phyloP scores from a whole-genome alignment of 2,797 vertebrate genomes.

The Myiotriccus ornatus region DNA sequence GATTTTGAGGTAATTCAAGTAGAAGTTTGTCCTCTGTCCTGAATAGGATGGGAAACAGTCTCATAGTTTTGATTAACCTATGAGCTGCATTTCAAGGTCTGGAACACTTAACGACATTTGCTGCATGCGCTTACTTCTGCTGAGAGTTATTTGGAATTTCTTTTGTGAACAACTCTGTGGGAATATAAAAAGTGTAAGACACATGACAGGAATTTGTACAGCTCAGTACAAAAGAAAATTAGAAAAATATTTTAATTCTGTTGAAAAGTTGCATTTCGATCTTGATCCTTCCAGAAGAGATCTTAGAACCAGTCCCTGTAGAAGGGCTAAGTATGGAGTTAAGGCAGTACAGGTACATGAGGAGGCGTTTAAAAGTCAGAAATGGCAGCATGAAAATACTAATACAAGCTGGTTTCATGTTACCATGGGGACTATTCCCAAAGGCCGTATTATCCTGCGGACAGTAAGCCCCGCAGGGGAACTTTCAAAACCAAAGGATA shows the following conservation, averaged over 20 bases:
- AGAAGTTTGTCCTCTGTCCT: not conserved
- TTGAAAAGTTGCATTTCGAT: not conserved
- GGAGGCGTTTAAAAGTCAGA: not conserved
- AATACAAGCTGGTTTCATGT: not conserved
- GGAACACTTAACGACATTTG: not conserved
- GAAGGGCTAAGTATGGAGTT: not conserved
- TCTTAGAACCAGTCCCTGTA: not conserved
- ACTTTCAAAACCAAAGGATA: not conserved
- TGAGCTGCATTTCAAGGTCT: not conserved
- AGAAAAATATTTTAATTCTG: not conserved
- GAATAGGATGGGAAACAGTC: not conserved
- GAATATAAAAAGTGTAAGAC: not conserved
- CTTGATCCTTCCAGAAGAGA: not conserved
- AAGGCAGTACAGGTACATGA: not conserved
- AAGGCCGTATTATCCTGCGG: not conserved
- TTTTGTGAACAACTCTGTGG: not conserved
- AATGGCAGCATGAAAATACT: not conserved
- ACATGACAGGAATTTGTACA: not conserved
- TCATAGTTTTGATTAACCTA: not conserved
- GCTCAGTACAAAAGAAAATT: not conserved
- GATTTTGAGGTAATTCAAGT: not conserved
- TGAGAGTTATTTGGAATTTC: not conserved
- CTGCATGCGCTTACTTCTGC: not conserved
- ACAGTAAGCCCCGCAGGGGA: not conserved
- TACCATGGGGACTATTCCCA: slow-evolving; percentile 26